Base-by-base conservation (phyloP, 1,140 invertebrate genomes). In the Drosophila teissieri region DNA sequence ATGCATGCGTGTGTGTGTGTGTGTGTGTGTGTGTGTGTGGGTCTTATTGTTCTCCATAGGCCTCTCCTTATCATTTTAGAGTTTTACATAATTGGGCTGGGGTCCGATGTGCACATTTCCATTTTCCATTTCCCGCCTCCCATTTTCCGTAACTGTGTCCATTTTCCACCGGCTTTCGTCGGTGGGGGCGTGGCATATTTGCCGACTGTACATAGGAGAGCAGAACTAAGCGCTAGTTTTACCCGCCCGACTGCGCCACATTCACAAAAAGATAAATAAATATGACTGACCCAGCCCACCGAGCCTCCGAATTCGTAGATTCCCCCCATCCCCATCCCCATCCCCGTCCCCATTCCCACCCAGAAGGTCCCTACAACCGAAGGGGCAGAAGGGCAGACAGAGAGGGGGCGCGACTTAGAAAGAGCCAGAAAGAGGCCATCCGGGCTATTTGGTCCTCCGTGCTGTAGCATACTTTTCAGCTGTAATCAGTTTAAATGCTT, bases 401-500 rank as follows among this genome's bases (percentile, higher is more conserved):
- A 27, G 3, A 27, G 19, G 4, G 17, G 1, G 12, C 27, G 22
- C 11, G 51, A 36, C 11, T 54, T 44, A 48, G 44, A 36, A n/a
- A 24, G 11, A 22, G 15, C 27, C 17, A 40, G 69, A 40, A 27
- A 19, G 22, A 19, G 40, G 49, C 34, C 37, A 39, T 24, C 31
- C 19, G 15, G 54, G 49, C 78, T 73, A 61, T 56, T 80, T 80
- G 80, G 48, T 24, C 48, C 55, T 73, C 62, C 61, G 65, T 64
- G 7, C 27, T 78, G 78, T 86, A 78, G 82, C 83, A 83, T 77
- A 88, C 83, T 86, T 88, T 86, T 88, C 79, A 83, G 83, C 83
- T 86, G 83, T 88, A 86, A 86, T 86, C 83, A 88, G 83, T 86
- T 86, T 86, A 86, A 86, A 86, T 86, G 83, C 83, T 86, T 86